Percentiles rank a stretch among this genome's conserved stretches.
Conservation (phyloP, 2,113 vertebrate species). For the Osmerus mordax region DNA sequence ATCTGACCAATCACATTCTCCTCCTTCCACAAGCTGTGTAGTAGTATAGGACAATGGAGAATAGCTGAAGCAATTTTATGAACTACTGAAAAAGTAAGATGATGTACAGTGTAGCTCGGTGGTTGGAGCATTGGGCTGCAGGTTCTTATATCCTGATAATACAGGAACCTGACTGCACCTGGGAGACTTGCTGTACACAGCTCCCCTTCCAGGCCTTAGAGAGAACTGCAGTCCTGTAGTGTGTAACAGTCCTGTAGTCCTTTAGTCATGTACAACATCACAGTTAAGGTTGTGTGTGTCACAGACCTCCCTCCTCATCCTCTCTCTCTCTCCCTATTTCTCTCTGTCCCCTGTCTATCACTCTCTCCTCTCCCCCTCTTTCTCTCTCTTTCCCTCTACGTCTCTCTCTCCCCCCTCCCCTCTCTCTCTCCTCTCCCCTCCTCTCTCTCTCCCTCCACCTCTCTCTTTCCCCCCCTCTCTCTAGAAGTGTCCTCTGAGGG, state of each 20-base stretch:
- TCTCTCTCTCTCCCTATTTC: background rate
- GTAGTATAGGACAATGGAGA: too few relatives aligned
- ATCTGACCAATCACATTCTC: background rate
- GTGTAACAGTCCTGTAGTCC: too few relatives aligned
- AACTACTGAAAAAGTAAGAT: too few relatives aligned
- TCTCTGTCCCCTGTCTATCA: background rate
- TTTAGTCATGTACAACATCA: too few relatives aligned
- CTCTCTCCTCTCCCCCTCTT: background rate
- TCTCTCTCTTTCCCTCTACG: background rate
- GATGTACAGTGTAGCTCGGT: too few relatives aligned
- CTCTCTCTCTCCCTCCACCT: background rate
- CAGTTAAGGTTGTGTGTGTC: too few relatives aligned
- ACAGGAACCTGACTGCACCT: too few relatives aligned
- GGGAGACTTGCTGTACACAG: background rate
- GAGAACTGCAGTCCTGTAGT: background rate
- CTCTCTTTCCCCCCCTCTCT: background rate
- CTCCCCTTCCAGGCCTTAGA: background rate
- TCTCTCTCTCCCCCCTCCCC: background rate
- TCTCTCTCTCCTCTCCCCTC: background rate
- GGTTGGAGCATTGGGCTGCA: background rate
- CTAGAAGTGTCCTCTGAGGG: slow-evolving; percentile 66
- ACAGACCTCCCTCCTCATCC: background rate
- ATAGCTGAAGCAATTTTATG: too few relatives aligned
- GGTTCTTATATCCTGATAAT: background rate
- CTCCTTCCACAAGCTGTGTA: background rate